A percentile compares a stretch with the other conserved stretches of the same genome.
These are phyloP conservation scores for Macquaria australasica DNA, from an alignment of 2,113 vertebrate genomes.

Conservation along the genomic window DNA sequence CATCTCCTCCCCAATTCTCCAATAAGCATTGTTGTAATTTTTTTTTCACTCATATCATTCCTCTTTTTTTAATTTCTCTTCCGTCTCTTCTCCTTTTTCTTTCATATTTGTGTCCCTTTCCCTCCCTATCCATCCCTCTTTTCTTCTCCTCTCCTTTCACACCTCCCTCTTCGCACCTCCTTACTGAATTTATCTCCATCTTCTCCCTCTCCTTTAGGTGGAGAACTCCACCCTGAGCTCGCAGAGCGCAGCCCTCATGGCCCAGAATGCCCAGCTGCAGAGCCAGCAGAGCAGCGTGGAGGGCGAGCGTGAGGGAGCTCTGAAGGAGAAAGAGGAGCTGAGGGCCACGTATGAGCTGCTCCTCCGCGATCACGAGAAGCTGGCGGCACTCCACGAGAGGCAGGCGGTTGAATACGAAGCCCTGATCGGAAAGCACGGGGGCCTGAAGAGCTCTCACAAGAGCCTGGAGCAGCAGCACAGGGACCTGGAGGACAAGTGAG, in stretches of 20 bases:
- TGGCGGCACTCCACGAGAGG: constrained; percentile 94
- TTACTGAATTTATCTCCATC: neutral
- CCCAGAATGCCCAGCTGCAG: constrained; percentile 94
- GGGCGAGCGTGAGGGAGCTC: constrained; percentile 89
- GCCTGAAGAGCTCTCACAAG: constrained; percentile 92
- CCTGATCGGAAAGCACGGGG: constrained; percentile 94
- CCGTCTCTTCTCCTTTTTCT: no score
- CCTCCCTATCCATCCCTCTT: neutral
- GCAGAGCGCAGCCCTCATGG: constrained; percentile 92
- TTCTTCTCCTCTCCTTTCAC: neutral
- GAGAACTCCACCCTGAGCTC: constrained; percentile 97
- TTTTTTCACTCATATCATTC: neutral
- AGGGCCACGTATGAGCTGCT: constrained; percentile 92
- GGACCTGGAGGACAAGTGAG: constrained; percentile 95
- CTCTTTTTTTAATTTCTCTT: neutral
- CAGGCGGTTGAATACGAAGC: constrained; percentile 94
- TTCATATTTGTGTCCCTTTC: neutral
- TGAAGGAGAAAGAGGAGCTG: constrained; percentile 93
- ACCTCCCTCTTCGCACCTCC: neutral
- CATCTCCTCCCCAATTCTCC: neutral
- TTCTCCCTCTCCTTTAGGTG: constrained; percentile 84
- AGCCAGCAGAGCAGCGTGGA: constrained; percentile 93
- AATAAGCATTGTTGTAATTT: neutral
- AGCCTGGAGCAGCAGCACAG: constrained; percentile 95
- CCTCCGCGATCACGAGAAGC: constrained; percentile 94